A percentile compares a stretch with the other conserved stretches of the same genome.
Conservation (phyloP, 1,140 invertebrate genomes). For the Neodiprion lecontei region DNA sequence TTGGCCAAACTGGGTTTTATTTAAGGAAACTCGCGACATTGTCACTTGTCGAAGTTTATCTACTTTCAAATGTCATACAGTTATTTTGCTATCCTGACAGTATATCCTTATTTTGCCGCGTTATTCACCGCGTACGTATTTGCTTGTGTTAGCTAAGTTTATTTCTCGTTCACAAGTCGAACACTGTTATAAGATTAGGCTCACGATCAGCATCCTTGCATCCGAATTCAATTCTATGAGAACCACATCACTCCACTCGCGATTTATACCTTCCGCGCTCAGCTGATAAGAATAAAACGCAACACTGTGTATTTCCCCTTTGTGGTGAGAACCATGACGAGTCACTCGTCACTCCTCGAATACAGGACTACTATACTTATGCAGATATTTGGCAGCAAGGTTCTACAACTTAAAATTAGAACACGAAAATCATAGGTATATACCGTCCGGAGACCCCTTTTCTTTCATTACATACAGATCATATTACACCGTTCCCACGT, state of each 20-base stretch:
- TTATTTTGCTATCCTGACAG: background rate
- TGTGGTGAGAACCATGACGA: background rate
- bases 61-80: background rate
- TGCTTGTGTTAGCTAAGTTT: background rate
- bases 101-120: too few species aligned
- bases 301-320: background rate
- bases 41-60: conserved; percentile 24
- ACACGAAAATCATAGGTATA: background rate
- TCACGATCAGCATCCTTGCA: background rate
- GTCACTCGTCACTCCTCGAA: background rate
- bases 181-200: too few species aligned
- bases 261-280: background rate
- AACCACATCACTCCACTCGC: too few species aligned
- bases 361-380: background rate
- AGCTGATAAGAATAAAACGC: background rate
- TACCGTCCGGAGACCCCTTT: background rate
- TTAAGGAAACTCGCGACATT: conserved; percentile 61
- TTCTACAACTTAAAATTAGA: background rate
- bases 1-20: conserved; percentile 59
- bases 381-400: conserved; percentile 1
- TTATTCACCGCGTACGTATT: too few species aligned
- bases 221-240: too few species aligned
- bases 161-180: background rate
- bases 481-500: background rate
- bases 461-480: background rate